These are phyloP conservation scores for Petrolisthes manimaculis DNA, from an alignment of 2,888 invertebrate species.

Conservation along the genomic window DNA sequence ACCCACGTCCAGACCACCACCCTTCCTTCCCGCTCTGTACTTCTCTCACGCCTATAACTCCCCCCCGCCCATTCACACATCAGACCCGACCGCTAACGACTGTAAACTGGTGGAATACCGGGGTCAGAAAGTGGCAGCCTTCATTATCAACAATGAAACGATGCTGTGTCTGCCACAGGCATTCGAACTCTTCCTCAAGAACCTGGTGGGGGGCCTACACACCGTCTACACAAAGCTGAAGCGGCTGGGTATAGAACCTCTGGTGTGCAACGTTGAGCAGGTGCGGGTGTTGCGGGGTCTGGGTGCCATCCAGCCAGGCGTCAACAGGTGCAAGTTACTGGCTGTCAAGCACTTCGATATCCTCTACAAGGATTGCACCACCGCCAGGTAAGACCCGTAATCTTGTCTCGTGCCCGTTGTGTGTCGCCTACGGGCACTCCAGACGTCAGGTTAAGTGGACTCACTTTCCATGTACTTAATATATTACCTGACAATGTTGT, in stretches of 20 bases:
- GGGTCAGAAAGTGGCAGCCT: constrained; percentile 97
- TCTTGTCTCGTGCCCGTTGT: neutral
- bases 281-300: constrained; percentile 97
- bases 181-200: constrained; percentile 98
- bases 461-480: neutral
- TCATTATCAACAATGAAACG: constrained; percentile 95
- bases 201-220: constrained; percentile 98
- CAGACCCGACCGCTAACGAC: constrained; percentile 94
- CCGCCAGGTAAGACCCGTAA: constrained; percentile 86
- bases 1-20: constrained; percentile 75
- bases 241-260: constrained; percentile 96
- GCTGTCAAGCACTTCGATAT: constrained; percentile 99
- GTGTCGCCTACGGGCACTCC: neutral
- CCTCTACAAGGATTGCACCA: constrained; percentile 99
- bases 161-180: constrained; percentile 98
- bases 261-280: constrained; percentile 99
- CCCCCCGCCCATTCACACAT: constrained; percentile 83
- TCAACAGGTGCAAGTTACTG: constrained; percentile 98
- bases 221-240: constrained; percentile 99
- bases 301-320: constrained; percentile 99
- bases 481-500: too few species aligned
- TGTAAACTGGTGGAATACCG: constrained; percentile 97
- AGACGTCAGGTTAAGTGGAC: neutral
- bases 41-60: constrained; percentile 77
- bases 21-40: constrained; percentile 69